Evolutionary conservation across 2,113 vertebrate genomes (phyloP).

Genomic region (Sinocyclocheilus rhinocerous): DNA sequence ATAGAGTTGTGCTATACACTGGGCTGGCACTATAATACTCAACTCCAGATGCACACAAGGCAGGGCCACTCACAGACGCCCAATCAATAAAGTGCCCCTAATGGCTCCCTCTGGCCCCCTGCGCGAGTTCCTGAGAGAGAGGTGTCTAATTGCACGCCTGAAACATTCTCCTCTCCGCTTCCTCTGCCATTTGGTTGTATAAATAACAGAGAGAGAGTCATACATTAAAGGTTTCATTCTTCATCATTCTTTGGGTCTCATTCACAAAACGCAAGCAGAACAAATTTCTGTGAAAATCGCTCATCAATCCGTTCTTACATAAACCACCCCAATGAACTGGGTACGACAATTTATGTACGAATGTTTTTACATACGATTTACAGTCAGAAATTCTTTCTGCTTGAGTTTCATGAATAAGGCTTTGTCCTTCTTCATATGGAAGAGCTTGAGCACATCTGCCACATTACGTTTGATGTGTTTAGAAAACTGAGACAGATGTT

Average conservation of each 20-base stretch:
- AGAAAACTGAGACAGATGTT: slow-evolving; percentile 46
- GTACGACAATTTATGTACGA: not conserved
- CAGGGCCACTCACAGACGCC: slow-evolving; percentile 35
- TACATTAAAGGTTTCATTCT: not conserved
- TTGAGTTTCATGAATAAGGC: not conserved
- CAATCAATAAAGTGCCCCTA: slow-evolving; percentile 65
- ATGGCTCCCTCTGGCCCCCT: slow-evolving; percentile 57
- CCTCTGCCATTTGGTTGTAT: slow-evolving; percentile 7
- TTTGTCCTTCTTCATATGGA: not conserved
- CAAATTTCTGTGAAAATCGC: not conserved
- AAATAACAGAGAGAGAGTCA: slow-evolving; percentile 25
- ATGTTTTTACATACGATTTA: not conserved
- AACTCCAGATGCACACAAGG: slow-evolving; percentile 19
- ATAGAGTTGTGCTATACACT: slow-evolving; percentile 61
- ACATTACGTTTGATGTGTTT: not conserved
- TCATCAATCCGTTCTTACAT: not conserved
- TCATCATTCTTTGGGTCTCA: not conserved
- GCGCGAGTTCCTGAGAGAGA: slow-evolving; percentile 44
- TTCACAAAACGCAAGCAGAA: not conserved
- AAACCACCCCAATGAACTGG: not conserved
- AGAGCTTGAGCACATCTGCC: not conserved
- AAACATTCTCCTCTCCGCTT: slow-evolving; percentile 37
- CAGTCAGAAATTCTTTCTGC: not conserved
- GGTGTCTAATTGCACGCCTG: slow-evolving; percentile 57
- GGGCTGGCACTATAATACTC: slow-evolving; percentile 56